Evolutionary conservation across 2,797 vertebrate species (phyloP).

Genomic region (Ciconia nigra): DNA sequence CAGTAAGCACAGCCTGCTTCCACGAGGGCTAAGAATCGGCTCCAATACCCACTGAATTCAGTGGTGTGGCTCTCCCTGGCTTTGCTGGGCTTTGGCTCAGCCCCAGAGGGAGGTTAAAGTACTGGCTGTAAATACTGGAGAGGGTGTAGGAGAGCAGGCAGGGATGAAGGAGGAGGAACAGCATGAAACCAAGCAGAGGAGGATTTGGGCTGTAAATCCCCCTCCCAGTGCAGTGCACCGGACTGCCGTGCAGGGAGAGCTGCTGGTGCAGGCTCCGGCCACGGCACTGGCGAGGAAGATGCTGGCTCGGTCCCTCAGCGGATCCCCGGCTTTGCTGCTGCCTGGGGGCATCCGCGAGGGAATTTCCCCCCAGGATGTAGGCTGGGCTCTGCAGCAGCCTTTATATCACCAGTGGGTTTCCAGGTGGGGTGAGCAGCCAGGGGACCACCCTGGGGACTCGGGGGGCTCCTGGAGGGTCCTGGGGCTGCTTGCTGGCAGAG

Average conservation of each 20-base stretch:
- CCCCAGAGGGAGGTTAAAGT: neutral
- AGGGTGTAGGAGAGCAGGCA: neutral
- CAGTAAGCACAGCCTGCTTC: neutral
- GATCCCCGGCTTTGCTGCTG: neutral
- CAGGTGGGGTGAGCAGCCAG: neutral
- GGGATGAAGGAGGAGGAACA: neutral
- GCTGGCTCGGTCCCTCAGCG: neutral
- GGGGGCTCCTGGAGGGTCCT: neutral
- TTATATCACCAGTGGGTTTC: neutral
- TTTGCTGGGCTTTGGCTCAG: neutral
- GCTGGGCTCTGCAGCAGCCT: neutral
- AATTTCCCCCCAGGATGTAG: neutral
- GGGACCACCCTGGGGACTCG: rapidly evolving
- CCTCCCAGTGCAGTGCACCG: neutral
- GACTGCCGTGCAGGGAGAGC: rapidly evolving
- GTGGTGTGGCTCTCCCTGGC: neutral
- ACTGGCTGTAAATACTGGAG: neutral
- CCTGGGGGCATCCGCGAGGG: rapidly evolving
- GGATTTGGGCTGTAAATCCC: neutral
- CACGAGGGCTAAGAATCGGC: rapidly evolving
- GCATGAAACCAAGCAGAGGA: neutral
- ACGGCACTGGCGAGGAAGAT: neutral
- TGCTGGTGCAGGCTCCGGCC: neutral
- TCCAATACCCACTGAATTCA: neutral
- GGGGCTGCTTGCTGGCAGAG: neutral